A percentile compares a stretch with the other conserved stretches of the same genome.
These are phyloP conservation scores for Dendrophyllia cribrosa DNA, from an alignment of 64 coral and sea anemone genomes.

Conservation along the genomic window DNA sequence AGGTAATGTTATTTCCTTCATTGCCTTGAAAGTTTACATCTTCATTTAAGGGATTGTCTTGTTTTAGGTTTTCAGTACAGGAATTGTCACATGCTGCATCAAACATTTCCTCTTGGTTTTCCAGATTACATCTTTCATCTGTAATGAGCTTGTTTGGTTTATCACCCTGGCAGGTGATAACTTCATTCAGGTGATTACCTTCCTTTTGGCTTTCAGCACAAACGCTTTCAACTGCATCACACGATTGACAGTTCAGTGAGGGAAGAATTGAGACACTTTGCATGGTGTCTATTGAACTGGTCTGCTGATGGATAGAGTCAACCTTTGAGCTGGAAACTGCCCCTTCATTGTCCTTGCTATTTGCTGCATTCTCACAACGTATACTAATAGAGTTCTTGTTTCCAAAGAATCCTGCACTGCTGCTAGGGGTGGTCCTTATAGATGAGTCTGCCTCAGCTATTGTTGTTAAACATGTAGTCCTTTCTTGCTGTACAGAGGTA, in stretches of 20 bases:
- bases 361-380: not conserved
- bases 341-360: not conserved
- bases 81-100: not conserved
- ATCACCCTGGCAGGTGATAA: not conserved
- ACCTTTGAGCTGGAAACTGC: conserved; percentile 6
- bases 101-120: not conserved
- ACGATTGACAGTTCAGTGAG: not conserved
- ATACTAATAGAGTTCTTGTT: not conserved
- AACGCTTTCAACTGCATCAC: not conserved
- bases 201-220: not conserved
- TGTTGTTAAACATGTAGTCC: not conserved
- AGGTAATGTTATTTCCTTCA: no score
- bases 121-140: not conserved
- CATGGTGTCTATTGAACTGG: not conserved
- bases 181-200: not conserved
- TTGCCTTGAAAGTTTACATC: not conserved
- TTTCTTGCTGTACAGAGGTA: not conserved
- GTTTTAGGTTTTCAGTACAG: not conserved
- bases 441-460: conserved; percentile 44
- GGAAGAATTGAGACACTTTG: conserved; percentile 30
- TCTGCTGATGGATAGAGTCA: not conserved
- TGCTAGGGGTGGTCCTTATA: not conserved
- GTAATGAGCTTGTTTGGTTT: not conserved
- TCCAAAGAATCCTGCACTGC: not conserved
- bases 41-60: not conserved